phyloP scores from a whole-genome alignment of 2,113 vertebrate species.

The Gobio gobio region DNA sequence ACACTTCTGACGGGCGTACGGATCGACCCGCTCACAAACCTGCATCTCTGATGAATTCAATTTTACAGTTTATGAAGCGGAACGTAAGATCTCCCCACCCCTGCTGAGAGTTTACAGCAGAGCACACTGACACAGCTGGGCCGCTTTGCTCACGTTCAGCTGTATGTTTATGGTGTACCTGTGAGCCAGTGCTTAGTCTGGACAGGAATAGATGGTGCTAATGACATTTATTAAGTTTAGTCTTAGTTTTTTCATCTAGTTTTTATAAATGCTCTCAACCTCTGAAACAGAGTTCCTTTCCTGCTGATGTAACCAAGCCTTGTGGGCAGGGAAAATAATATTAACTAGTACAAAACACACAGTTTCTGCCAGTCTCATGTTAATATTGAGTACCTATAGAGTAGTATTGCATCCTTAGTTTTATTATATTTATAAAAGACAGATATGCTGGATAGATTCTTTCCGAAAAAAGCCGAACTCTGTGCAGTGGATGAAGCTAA shows the following conservation, averaged over 20 bases:
- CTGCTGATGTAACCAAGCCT: background rate
- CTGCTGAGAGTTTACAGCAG: slow-evolving; percentile 21
- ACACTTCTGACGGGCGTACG: background rate
- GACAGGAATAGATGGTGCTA: background rate
- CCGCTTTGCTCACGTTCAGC: background rate
- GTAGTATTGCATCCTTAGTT: too few relatives aligned
- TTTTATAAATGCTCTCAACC: background rate
- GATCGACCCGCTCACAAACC: slow-evolving; percentile 7
- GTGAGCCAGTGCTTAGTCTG: background rate
- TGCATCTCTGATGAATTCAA: slow-evolving; percentile 40
- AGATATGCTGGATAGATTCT: too few relatives aligned
- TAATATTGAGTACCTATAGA: too few relatives aligned
- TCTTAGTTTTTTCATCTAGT: background rate
- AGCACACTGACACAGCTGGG: background rate
- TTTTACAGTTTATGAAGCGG: slow-evolving; percentile 29
- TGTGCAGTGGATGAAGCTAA: too few relatives aligned
- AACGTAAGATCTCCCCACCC: slow-evolving; percentile 12
- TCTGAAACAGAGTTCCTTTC: background rate
- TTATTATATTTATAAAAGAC: too few relatives aligned
- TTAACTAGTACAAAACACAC: background rate
- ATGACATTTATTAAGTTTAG: background rate
- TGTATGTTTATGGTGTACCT: background rate
- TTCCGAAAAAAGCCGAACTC: too few relatives aligned
- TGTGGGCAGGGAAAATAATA: background rate
- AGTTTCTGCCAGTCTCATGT: too few relatives aligned